Conservation (phyloP, 2,797 vertebrate genomes). For the Cheracebus regulus region DNA sequence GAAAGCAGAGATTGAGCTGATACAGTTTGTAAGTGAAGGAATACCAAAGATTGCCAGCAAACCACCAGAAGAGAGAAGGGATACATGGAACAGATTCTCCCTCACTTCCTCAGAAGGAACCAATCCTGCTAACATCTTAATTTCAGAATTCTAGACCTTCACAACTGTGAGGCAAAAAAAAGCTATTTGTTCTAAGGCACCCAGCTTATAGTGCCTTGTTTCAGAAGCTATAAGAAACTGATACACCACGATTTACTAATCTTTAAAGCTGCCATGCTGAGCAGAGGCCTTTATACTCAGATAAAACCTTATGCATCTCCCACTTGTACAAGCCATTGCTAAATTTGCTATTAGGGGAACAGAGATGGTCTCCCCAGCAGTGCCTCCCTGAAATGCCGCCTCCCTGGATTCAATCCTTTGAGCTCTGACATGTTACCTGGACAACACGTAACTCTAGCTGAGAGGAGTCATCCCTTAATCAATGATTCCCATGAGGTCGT, state of each 20-base stretch:
- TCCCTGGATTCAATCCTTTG: not conserved
- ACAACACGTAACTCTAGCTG: too few relatives aligned
- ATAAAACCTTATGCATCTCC: too few relatives aligned
- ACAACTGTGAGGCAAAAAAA: too few relatives aligned
- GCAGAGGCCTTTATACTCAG: not conserved
- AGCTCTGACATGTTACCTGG: not conserved
- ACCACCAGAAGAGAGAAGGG: not conserved
- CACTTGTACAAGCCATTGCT: not conserved
- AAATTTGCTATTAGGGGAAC: not conserved
- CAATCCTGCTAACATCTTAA: not conserved
- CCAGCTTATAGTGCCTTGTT: not conserved
- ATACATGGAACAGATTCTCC: too few relatives aligned
- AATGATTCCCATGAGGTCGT: accelerated
- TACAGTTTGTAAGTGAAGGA: not conserved
- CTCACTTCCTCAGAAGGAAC: not conserved
- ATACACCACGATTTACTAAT: too few relatives aligned
- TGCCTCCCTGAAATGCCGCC: not conserved
- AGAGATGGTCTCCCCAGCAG: not conserved
- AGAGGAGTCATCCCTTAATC: not conserved
- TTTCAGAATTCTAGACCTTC: not conserved
- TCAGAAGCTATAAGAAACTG: not conserved
- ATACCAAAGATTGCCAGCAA: not conserved
- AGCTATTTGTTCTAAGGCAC: not conserved
- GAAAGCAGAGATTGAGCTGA: not conserved
- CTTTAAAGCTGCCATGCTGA: not conserved